phyloP scores from a whole-genome alignment of 2,113 vertebrate genomes.

The Rhinichthys klamathensis region DNA sequence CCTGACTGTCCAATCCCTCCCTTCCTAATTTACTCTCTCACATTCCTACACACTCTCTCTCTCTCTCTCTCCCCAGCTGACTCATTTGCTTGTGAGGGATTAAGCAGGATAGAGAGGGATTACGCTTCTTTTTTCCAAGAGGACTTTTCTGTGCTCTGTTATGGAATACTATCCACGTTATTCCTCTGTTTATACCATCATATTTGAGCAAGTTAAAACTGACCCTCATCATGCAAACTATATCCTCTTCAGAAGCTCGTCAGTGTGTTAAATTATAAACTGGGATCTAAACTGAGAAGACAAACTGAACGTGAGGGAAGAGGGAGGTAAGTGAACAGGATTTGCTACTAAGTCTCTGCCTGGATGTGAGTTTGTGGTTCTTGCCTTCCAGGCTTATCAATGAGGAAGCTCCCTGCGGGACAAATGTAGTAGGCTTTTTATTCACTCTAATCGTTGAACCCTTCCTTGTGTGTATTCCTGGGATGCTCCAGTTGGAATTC shows the following conservation, averaged over 20 bases:
- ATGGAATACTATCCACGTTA: slow-evolving; percentile 20
- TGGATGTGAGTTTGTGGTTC: slow-evolving; percentile 9
- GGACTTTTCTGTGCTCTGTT: slow-evolving; percentile 25
- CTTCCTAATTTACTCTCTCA: neutral
- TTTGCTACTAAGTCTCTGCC: slow-evolving; percentile 25
- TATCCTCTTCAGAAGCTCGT: neutral
- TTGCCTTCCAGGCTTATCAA: neutral
- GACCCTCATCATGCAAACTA: neutral
- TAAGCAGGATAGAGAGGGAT: slow-evolving; percentile 78
- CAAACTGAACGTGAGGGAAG: neutral
- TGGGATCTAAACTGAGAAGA: neutral
- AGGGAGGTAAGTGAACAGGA: slow-evolving; percentile 32
- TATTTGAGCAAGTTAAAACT: neutral
- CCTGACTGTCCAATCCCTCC: neutral
- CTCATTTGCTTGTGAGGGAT: slow-evolving; percentile 70
- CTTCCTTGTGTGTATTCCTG: neutral
- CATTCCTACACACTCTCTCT: slow-evolving; percentile 15
- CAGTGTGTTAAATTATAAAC: slow-evolving; percentile 2
- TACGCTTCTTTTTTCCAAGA: slow-evolving; percentile 64
- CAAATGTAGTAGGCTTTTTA: slow-evolving; percentile 21
- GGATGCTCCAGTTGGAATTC: neutral
- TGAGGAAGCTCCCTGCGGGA: neutral
- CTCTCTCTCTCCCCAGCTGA: slow-evolving; percentile 40
- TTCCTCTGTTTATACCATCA: neutral
- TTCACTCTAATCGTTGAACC: neutral